phyloP scores from a whole-genome alignment of 2,888 invertebrate species.

The Argyra leucocephala region DNA sequence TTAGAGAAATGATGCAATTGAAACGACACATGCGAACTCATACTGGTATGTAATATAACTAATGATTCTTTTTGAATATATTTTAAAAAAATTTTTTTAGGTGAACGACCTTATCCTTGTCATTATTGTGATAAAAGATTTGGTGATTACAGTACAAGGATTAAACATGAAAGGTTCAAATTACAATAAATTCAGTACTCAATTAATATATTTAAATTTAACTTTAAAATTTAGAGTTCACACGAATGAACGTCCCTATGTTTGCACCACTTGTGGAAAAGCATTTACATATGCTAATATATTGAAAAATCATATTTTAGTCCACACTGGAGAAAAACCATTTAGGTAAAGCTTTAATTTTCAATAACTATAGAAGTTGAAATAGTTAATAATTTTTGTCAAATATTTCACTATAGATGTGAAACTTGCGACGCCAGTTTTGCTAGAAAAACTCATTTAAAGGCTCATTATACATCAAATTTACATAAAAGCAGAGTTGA shows the following conservation, averaged over 20 bases:
- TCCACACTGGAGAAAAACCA: slow-evolving; percentile 41
- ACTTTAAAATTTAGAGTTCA: slow-evolving; percentile 30
- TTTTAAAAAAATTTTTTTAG: slow-evolving; percentile 19
- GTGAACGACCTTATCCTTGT: slow-evolving; percentile 42
- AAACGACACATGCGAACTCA: slow-evolving; percentile 40
- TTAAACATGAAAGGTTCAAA: slow-evolving; percentile 38
- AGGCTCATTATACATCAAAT: neutral
- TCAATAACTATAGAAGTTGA: too few species aligned
- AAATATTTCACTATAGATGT: neutral
- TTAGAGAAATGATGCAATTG: slow-evolving; percentile 40
- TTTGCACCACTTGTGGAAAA: slow-evolving; percentile 39
- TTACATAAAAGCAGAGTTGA: neutral
- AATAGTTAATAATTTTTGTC: too few species aligned
- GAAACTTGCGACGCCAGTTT: neutral
- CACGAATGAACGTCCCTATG: slow-evolving; percentile 39
- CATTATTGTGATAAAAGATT: slow-evolving; percentile 40
- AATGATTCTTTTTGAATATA: neutral
- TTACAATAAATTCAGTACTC: too few species aligned
- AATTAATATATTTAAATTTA: too few species aligned
- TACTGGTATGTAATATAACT: slow-evolving; percentile 25
- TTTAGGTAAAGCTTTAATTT: slow-evolving; percentile 32
- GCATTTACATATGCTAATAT: slow-evolving; percentile 40
- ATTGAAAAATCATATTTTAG: slow-evolving; percentile 39
- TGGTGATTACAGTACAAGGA: slow-evolving; percentile 42
- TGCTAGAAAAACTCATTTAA: neutral